These are phyloP conservation scores for Rhinoraja longicauda DNA, from an alignment of 2,797 vertebrate genomes.

Conservation along the genomic window DNA sequence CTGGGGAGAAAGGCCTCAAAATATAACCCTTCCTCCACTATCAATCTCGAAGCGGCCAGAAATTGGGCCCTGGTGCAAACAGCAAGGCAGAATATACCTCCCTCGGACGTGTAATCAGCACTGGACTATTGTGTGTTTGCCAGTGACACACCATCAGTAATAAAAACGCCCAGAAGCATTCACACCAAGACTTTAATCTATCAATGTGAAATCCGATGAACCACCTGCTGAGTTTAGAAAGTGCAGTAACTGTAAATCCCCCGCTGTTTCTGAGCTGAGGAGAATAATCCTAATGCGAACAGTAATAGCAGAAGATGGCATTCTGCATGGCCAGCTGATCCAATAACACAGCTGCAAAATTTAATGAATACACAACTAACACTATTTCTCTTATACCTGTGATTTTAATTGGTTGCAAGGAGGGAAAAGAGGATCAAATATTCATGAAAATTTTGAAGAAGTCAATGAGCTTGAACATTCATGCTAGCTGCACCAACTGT, in stretches of 20 bases:
- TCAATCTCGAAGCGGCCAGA: not conserved
- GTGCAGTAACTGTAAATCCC: conserved; percentile 5
- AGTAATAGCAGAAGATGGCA: conserved; percentile 23
- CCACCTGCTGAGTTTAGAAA: conserved; percentile 9
- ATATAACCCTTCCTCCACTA: no score
- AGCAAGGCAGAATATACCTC: not conserved
- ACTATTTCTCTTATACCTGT: conserved; percentile 48
- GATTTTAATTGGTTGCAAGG: conserved; percentile 65
- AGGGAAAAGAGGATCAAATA: conserved; percentile 65
- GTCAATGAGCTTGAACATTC: conserved; percentile 67
- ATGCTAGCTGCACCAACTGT: conserved; percentile 58
- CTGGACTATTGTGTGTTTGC: not conserved
- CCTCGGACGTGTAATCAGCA: not conserved
- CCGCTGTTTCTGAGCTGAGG: conserved; percentile 21
- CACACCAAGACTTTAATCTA: conserved; percentile 9
- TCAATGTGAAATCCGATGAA: conserved; percentile 24
- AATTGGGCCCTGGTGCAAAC: not conserved
- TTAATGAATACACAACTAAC: conserved; percentile 32
- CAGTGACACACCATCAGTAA: not conserved
- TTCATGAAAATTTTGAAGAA: conserved; percentile 72
- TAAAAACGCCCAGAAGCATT: not conserved
- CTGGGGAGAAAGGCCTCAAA: not conserved
- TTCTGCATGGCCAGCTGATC: conserved; percentile 33
- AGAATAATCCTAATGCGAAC: conserved; percentile 30
- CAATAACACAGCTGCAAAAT: conserved; percentile 23